These are phyloP conservation scores for Emys orbicularis DNA, from an alignment of 2,797 vertebrate species.

Conservation along the genomic window DNA sequence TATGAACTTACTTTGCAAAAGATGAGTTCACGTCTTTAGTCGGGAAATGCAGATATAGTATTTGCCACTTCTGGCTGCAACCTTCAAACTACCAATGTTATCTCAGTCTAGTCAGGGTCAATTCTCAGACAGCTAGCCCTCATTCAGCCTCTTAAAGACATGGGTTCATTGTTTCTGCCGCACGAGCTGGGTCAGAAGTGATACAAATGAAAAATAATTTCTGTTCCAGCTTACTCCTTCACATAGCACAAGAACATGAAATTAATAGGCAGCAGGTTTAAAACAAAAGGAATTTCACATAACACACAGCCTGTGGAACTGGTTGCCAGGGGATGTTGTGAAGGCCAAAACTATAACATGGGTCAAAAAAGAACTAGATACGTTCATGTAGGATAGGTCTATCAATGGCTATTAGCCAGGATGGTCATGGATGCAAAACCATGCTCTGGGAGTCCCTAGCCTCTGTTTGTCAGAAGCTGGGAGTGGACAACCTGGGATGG, in stretches of 20 bases:
- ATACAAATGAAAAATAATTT: not conserved
- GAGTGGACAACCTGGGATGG: not conserved
- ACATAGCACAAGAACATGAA: not conserved
- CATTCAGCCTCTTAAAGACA: not conserved
- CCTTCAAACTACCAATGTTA: not conserved
- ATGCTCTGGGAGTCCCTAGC: not conserved
- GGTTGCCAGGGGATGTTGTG: not conserved
- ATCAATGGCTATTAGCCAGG: not conserved
- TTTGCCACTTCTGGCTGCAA: not conserved
- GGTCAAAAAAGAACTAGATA: not conserved
- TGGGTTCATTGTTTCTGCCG: not conserved
- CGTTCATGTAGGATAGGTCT: not conserved
- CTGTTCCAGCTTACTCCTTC: not conserved
- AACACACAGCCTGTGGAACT: not conserved
- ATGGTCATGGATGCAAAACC: not conserved
- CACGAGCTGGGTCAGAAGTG: fast-evolving
- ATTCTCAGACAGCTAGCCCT: not conserved
- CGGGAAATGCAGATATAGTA: not conserved
- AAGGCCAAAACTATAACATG: not conserved
- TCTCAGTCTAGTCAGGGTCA: conserved; percentile 6
- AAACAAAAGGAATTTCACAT: not conserved
- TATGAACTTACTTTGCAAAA: not conserved
- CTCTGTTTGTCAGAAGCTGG: not conserved
- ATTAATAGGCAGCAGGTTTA: not conserved
- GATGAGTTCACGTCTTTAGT: not conserved